phyloP scores from a whole-genome alignment of 2,113 vertebrate species.

The Phalacrocorax brasilianus region DNA sequence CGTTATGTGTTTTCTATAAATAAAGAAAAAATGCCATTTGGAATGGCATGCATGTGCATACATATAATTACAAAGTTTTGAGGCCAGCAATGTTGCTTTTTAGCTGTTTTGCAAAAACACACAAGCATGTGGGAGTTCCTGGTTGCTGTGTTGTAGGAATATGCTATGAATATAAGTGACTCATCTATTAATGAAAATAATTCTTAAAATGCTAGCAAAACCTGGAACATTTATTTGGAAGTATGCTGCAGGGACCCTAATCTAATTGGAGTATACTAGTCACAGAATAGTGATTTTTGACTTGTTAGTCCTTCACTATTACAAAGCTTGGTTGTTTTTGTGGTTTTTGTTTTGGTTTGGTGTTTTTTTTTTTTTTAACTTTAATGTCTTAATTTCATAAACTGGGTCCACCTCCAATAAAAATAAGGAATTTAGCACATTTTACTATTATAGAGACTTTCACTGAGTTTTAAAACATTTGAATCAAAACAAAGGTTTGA shows the following conservation, averaged over 20 bases:
- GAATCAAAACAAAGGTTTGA: background rate
- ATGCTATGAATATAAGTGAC: background rate
- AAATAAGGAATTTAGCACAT: background rate
- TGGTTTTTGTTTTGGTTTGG: too few species aligned
- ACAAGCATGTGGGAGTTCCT: background rate
- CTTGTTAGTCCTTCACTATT: background rate
- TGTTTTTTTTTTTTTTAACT: background rate
- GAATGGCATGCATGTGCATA: background rate
- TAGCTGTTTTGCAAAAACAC: background rate
- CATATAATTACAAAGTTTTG: background rate
- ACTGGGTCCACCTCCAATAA: background rate
- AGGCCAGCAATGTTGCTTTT: background rate
- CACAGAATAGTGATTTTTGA: background rate
- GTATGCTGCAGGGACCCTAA: background rate
- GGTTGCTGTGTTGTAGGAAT: background rate
- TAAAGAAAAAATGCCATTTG: background rate
- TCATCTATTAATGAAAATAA: background rate
- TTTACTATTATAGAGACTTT: background rate
- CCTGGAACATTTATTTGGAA: background rate
- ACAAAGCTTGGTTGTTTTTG: background rate
- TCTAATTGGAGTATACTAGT: background rate
- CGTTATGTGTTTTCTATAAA: background rate
- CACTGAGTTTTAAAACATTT: background rate
- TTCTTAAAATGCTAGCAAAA: background rate
- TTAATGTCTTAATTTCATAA: background rate